Percentiles rank a stretch among this genome's conserved stretches.
These are phyloP conservation scores for Myocastor coypus DNA, from an alignment of 2,113 vertebrate genomes.

Conservation along the genomic window DNA sequence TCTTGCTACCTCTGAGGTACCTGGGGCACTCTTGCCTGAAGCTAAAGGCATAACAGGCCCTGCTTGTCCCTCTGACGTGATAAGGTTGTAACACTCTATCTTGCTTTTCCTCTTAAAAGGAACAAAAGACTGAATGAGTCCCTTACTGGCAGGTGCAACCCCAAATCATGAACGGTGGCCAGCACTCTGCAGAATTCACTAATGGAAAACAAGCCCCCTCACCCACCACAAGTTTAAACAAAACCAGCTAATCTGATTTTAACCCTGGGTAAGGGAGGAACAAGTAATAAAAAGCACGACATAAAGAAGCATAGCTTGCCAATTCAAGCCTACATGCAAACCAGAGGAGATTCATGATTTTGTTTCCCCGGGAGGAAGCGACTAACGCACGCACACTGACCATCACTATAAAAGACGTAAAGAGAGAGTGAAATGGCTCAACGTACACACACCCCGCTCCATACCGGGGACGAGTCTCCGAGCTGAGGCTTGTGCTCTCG, in stretches of 20 bases:
- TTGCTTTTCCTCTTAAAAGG: conserved; percentile 64
- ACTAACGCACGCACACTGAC: conserved; percentile 77
- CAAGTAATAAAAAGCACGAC: conserved; percentile 12
- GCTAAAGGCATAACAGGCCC: neutral
- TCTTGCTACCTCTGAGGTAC: neutral
- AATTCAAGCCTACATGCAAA: conserved; percentile 68
- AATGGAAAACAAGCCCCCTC: neutral
- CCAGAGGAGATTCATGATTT: conserved; percentile 37
- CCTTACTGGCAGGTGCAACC: conserved; percentile 60
- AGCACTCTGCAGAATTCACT: neutral
- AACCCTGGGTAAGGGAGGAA: neutral
- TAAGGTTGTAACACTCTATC: conserved; percentile 44
- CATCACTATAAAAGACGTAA: conserved; percentile 87
- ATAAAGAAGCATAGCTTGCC: conserved; percentile 43
- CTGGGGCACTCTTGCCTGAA: neutral
- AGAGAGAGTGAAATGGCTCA: conserved; percentile 92
- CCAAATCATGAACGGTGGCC: neutral
- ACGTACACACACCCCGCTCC: conserved; percentile 99
- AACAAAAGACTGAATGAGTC: conserved; percentile 35
- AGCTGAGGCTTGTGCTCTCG: conserved; percentile 93
- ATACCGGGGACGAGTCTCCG: conserved; percentile 99
- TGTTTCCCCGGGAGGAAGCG: conserved; percentile 51
- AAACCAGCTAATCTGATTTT: conserved; percentile 73
- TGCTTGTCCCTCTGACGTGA: neutral
- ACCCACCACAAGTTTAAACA: conserved; percentile 64